Conservation (phyloP, 2,888 invertebrate genomes). For the Rhagonycha lutea region DNA sequence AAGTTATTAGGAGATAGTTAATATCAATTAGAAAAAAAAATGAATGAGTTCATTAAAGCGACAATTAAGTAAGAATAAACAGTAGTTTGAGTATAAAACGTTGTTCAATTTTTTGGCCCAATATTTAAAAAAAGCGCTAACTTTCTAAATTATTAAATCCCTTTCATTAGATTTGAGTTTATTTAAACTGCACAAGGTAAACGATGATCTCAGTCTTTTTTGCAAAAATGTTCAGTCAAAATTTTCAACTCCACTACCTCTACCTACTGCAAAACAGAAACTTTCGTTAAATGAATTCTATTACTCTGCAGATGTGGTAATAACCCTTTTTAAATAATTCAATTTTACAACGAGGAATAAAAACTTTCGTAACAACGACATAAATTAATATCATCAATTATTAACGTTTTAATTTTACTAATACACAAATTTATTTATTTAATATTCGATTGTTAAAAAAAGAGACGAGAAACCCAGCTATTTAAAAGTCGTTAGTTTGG, state of each 20-base stretch:
- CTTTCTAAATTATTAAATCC: conserved; percentile 10
- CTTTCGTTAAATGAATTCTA: not conserved
- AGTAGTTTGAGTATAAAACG: conserved; percentile 17
- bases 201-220: conserved; percentile 39
- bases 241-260: conserved; percentile 24
- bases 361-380: conserved; percentile 1
- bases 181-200: conserved; percentile 24
- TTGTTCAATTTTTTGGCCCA: conserved; percentile 26
- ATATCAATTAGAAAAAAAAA: conserved; percentile 23
- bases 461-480: not conserved
- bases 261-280: not conserved
- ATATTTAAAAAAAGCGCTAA: conserved; percentile 21
- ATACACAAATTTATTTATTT: not conserved
- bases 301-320: not conserved
- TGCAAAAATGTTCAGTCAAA: conserved; percentile 36
- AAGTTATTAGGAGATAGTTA: conserved; percentile 21
- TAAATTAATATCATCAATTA: not conserved
- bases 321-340: not conserved
- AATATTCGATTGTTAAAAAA: not conserved
- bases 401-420: not conserved
- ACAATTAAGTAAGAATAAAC: conserved; percentile 17
- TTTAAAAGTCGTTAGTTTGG: conserved; percentile 1
- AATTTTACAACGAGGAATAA: not conserved
- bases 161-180: not conserved
- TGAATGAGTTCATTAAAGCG: conserved; percentile 26